These are phyloP conservation scores for Urocynchramus pylzowi DNA, from an alignment of 2,113 vertebrate species.

Conservation along the genomic window DNA sequence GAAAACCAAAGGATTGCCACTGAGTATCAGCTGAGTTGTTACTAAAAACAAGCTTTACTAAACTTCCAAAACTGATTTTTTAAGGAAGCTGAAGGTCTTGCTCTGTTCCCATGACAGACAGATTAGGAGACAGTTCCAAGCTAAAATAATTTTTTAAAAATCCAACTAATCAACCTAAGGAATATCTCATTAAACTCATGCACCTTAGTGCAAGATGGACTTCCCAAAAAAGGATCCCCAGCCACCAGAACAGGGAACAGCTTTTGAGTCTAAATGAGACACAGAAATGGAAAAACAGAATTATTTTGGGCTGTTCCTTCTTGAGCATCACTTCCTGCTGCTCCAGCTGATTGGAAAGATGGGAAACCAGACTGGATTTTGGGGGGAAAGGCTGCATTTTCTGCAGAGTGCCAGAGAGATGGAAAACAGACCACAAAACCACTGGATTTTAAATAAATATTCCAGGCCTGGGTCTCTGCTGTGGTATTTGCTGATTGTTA, in stretches of 20 bases:
- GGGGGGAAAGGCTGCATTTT: background rate
- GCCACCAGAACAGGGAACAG: background rate
- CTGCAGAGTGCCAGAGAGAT: background rate
- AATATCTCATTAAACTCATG: background rate
- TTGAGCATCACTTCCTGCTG: background rate
- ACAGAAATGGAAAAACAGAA: background rate
- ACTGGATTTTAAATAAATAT: background rate
- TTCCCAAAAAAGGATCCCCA: background rate
- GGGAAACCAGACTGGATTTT: background rate
- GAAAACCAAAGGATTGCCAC: background rate
- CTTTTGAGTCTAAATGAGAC: background rate
- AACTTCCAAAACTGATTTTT: background rate
- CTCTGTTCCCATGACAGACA: background rate
- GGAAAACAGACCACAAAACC: background rate
- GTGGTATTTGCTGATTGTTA: background rate
- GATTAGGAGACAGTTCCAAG: background rate
- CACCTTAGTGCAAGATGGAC: background rate
- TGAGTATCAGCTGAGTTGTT: background rate
- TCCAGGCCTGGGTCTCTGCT: background rate
- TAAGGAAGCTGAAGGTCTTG: background rate
- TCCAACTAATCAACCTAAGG: background rate
- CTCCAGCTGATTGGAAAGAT: background rate
- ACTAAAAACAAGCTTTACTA: background rate
- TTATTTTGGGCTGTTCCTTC: background rate
- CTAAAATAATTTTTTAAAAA: background rate